phyloP scores from a whole-genome alignment of 2,113 vertebrate genomes.

The Patagioenas fasciata region DNA sequence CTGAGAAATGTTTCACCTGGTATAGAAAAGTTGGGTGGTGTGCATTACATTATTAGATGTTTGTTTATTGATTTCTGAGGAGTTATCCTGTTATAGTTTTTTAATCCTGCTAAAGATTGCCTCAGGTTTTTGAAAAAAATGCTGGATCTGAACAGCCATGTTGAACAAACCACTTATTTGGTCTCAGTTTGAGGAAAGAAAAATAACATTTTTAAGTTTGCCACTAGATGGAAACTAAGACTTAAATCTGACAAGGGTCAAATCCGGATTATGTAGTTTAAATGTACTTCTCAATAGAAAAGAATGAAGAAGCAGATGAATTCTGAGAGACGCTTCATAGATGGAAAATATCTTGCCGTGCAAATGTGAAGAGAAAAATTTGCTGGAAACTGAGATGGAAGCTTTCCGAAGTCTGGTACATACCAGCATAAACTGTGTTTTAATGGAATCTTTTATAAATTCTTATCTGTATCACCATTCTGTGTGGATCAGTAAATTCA shows the following conservation, averaged over 20 bases:
- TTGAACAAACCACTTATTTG: not conserved
- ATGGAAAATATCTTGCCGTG: not conserved
- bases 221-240: not conserved
- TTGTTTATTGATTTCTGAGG: slow-evolving; percentile 64
- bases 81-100: slow-evolving; percentile 44
- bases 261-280: not conserved
- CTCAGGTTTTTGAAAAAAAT: slow-evolving; percentile 5
- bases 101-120: slow-evolving; percentile 38
- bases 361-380: not conserved
- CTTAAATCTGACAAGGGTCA: not conserved
- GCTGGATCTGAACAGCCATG: not conserved
- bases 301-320: not conserved
- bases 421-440: not conserved
- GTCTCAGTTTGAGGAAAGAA: not conserved
- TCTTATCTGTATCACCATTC: not conserved
- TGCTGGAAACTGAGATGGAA: not conserved
- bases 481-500: not conserved
- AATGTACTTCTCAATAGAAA: not conserved
- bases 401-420: not conserved
- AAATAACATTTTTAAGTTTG: not conserved
- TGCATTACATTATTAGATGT: slow-evolving; percentile 51
- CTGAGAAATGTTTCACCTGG: slow-evolving; percentile 36
- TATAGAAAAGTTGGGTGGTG: slow-evolving; percentile 34
- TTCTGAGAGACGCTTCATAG: not conserved
- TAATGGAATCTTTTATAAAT: not conserved